Conservation (phyloP, 2,888 invertebrate genomes). For the Sinelater perroti region DNA sequence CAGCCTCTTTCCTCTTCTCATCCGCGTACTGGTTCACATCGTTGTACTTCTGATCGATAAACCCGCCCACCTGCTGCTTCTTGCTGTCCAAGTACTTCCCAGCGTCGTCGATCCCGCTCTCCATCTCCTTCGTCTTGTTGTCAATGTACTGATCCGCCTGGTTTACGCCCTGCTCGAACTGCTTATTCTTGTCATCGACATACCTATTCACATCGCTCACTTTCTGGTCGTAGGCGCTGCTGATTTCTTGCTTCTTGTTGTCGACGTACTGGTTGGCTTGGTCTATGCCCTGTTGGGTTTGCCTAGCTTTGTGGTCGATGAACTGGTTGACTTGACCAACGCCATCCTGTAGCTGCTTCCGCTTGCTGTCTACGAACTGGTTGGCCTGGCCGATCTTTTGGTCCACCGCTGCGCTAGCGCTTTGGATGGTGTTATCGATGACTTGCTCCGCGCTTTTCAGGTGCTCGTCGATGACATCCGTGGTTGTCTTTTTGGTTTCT, state of each 20-base stretch:
- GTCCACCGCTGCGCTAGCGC: conserved; percentile 42
- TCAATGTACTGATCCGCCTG: conserved; percentile 53
- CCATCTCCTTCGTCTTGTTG: conserved; percentile 32
- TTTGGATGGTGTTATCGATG: conserved; percentile 53
- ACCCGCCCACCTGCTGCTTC: conserved; percentile 38
- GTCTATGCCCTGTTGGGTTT: conserved; percentile 33
- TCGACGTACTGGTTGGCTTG: conserved; percentile 47
- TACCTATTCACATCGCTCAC: conserved; percentile 43
- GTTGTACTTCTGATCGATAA: conserved; percentile 32
- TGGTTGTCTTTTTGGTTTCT: conserved; percentile 59
- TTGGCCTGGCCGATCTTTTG: conserved; percentile 39
- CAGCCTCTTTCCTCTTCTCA: conserved; percentile 22
- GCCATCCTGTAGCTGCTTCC: conserved; percentile 32
- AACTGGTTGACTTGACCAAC: conserved; percentile 37
- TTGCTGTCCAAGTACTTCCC: conserved; percentile 51
- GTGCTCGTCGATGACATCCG: conserved; percentile 54
- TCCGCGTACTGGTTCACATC: conserved; percentile 36
- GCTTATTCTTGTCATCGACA: conserved; percentile 41
- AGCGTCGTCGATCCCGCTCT: conserved; percentile 31
- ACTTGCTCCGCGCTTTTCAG: conserved; percentile 55
- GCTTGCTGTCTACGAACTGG: conserved; percentile 38
- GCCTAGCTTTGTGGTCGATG: conserved; percentile 51
- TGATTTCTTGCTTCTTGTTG: conserved; percentile 43
- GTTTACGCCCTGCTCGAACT: conserved; percentile 51
- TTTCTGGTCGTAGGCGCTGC: conserved; percentile 29